phyloP scores from a whole-genome alignment of 1,140 invertebrate species.

The Ceratina australensis region DNA sequence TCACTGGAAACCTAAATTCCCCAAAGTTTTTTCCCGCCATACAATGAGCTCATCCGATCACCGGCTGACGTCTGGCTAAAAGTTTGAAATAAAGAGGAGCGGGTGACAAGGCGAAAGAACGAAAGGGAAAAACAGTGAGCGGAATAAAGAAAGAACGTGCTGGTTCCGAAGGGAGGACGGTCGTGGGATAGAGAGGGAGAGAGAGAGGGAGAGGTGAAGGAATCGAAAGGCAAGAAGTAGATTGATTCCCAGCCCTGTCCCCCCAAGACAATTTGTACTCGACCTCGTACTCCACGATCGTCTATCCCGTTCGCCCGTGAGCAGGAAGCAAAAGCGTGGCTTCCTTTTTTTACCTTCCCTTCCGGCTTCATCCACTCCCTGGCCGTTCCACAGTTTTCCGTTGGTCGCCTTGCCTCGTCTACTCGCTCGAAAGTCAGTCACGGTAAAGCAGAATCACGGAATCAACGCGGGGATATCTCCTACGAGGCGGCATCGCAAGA shows the following conservation, averaged over 20 bases:
- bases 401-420: conserved; percentile 45
- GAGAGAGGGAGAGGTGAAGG: conserved; percentile 9
- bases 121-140: not conserved
- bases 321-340: conserved; percentile 68
- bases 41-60: conserved; percentile 61
- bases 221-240: conserved; percentile 70
- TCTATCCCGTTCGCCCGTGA: conserved; percentile 68
- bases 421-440: conserved; percentile 54
- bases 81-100: conserved; percentile 63
- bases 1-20: conserved; percentile 59
- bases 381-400: conserved; percentile 2
- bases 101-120: conserved; percentile 34
- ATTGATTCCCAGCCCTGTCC: conserved; percentile 72
- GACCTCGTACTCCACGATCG: conserved; percentile 68
- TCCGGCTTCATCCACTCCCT: conserved; percentile 8
- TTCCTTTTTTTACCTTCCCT: conserved; percentile 44
- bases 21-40: conserved; percentile 49
- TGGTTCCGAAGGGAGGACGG: conserved; percentile 45
- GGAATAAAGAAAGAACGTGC: not conserved
- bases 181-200: conserved; percentile 39
- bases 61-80: conserved; percentile 54
- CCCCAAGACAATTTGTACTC: conserved; percentile 75
- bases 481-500: conserved; percentile 56
- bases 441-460: conserved; percentile 44
- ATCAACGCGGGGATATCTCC: conserved; percentile 52